Conservation (phyloP, 2,113 vertebrate genomes). For the Atractosteus spatula region DNA sequence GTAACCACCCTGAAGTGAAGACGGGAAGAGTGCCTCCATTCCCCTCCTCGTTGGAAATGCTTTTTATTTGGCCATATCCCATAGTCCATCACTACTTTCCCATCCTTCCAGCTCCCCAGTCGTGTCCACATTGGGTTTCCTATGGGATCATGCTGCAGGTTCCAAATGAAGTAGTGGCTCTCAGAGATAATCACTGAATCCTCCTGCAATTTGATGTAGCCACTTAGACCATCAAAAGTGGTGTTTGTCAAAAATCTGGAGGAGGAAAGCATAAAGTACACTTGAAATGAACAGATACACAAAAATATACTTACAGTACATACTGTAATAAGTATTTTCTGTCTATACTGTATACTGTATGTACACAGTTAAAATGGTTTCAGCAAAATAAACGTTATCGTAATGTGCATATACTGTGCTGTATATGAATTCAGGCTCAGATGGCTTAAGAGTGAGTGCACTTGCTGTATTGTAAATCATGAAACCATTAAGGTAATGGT, state of each 20-base stretch:
- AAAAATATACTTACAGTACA: no score
- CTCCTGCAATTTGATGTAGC: slow-evolving; percentile 71
- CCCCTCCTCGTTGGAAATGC: slow-evolving; percentile 40
- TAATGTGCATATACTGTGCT: no score
- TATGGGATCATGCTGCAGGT: slow-evolving; percentile 78
- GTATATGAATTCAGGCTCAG: no score
- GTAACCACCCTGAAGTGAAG: slow-evolving; percentile 80
- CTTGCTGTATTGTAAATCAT: no score
- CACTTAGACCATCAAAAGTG: slow-evolving; percentile 79
- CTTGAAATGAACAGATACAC: no score
- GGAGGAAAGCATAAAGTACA: slow-evolving; percentile 12
- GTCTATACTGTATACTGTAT: no score
- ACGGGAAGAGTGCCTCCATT: slow-evolving; percentile 62
- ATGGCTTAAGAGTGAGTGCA: no score
- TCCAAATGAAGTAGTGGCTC: slow-evolving; percentile 86
- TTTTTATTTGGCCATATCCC: slow-evolving; percentile 79
- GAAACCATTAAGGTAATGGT: no score
- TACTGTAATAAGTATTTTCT: no score
- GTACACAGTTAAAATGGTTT: no score
- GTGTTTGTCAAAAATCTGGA: slow-evolving; percentile 83
- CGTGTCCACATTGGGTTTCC: slow-evolving; percentile 85
- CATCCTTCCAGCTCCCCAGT: slow-evolving; percentile 78
- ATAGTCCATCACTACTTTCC: slow-evolving; percentile 77
- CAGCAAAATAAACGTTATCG: no score
- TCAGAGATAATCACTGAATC: slow-evolving; percentile 75